Evolutionary conservation across 2,797 vertebrate species (phyloP).

Genomic region (Anabacerthia variegaticeps): DNA sequence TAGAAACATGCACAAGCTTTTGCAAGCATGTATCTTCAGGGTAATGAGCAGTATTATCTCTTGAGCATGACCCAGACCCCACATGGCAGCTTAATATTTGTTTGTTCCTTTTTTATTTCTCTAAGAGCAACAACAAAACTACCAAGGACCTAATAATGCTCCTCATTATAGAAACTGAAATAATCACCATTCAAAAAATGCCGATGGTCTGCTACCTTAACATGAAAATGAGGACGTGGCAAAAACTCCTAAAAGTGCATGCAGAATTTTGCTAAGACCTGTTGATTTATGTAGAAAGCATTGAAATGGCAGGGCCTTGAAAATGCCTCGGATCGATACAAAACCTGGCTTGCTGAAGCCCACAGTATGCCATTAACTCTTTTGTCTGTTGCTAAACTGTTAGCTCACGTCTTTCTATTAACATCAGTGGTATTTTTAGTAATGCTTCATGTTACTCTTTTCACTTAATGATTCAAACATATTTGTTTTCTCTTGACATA

Average conservation of each 20-base stretch:
- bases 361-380: not conserved
- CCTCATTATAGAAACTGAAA: not conserved
- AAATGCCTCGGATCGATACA: not conserved
- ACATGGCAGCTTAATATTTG: not conserved
- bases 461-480: not conserved
- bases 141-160: not conserved
- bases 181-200: not conserved
- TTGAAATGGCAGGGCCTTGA: not conserved
- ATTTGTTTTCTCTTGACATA: not conserved
- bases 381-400: not conserved
- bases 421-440: not conserved
- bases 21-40: not conserved
- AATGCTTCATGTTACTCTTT: not conserved
- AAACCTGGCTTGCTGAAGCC: not conserved
- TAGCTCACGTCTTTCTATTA: conserved; percentile 27
- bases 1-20: not conserved
- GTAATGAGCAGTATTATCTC: not conserved
- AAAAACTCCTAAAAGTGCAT: not conserved
- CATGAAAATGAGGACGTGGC: not conserved
- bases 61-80: not conserved
- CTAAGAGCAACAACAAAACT: not conserved
- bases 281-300: not conserved
- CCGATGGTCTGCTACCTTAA: not conserved
- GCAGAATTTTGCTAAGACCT: not conserved
- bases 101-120: not conserved